Percentiles rank a stretch among this genome's conserved stretches.
phyloP scores from a whole-genome alignment of 2,888 invertebrate species.

The Sclerodermus sp. region DNA sequence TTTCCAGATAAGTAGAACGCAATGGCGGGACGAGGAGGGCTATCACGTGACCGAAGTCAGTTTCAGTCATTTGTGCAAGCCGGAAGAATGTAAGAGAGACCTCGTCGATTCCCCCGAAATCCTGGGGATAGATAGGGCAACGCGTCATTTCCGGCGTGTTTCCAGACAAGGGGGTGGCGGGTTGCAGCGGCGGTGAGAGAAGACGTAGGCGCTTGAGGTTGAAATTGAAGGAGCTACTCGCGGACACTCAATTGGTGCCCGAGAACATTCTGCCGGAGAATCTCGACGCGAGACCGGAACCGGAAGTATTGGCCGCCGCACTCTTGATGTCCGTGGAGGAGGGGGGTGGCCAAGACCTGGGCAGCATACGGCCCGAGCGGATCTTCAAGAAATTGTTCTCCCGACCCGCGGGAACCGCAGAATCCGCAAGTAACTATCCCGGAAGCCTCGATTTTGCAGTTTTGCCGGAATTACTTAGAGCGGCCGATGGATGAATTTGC shows the following conservation, averaged over 20 bases:
- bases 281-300: constrained; percentile 27
- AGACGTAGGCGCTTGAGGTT: constrained; percentile 14
- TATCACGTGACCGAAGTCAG: constrained; percentile 12
- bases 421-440: constrained; percentile 16
- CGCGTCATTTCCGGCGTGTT: not conserved
- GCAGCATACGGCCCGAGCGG: constrained; percentile 19
- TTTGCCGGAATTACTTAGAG: too few species aligned
- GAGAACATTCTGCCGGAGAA: constrained; percentile 25
- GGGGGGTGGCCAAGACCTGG: constrained; percentile 24
- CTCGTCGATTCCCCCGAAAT: too few species aligned
- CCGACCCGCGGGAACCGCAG: constrained; percentile 14
- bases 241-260: constrained; percentile 23
- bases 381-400: constrained; percentile 30
- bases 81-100: constrained; percentile 23
- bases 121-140: not conserved
- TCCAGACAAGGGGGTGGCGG: constrained; percentile 18
- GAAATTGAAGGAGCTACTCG: constrained; percentile 23
- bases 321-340: constrained; percentile 31
- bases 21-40: constrained; percentile 19
- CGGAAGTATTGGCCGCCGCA: constrained; percentile 32
- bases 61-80: constrained; percentile 18
- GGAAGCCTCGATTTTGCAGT: not conserved
- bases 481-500: not conserved
- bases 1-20: constrained; percentile 17
- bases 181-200: constrained; percentile 3